Conservation (phyloP, 2,888 invertebrate genomes). For the Cephus pulcher region DNA sequence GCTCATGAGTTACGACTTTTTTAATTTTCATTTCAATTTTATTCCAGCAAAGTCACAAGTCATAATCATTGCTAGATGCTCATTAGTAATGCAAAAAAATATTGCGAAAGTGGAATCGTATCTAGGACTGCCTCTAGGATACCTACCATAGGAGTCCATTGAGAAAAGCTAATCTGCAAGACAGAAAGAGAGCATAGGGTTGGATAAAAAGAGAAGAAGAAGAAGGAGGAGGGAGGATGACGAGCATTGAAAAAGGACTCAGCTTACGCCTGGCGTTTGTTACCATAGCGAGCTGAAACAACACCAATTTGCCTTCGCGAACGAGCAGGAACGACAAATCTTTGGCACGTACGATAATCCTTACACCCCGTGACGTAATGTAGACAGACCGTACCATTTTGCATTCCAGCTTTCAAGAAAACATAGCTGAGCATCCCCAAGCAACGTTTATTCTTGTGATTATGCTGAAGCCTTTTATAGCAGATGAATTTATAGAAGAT, state of each 20-base stretch:
- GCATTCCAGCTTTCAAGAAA: constrained; percentile 39
- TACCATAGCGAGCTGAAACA: constrained; percentile 58
- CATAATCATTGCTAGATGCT: too few species aligned
- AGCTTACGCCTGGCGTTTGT: constrained; percentile 56
- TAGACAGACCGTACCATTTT: constrained; percentile 45
- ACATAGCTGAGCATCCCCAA: too few species aligned
- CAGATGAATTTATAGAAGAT: too few species aligned
- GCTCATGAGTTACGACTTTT: too few species aligned
- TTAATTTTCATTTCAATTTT: too few species aligned
- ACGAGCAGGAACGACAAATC: constrained; percentile 60
- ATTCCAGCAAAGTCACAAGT: too few species aligned
- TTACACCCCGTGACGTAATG: constrained; percentile 26
- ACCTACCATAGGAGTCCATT: too few species aligned
- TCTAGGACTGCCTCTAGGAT: too few species aligned
- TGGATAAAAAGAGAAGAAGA: constrained; percentile 23
- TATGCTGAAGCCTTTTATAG: too few species aligned
- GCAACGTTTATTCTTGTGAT: too few species aligned
- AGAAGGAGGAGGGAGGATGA: constrained; percentile 6
- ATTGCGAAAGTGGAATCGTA: too few species aligned
- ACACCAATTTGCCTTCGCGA: constrained; percentile 50
- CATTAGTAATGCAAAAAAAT: too few species aligned
- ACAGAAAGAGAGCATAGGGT: constrained; percentile 25
- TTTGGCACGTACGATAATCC: constrained; percentile 62
- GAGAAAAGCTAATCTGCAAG: background rate
- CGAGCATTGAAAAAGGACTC: constrained; percentile 34